Conservation (phyloP, 1,140 invertebrate species). For the Drosophila aff. region DNA sequence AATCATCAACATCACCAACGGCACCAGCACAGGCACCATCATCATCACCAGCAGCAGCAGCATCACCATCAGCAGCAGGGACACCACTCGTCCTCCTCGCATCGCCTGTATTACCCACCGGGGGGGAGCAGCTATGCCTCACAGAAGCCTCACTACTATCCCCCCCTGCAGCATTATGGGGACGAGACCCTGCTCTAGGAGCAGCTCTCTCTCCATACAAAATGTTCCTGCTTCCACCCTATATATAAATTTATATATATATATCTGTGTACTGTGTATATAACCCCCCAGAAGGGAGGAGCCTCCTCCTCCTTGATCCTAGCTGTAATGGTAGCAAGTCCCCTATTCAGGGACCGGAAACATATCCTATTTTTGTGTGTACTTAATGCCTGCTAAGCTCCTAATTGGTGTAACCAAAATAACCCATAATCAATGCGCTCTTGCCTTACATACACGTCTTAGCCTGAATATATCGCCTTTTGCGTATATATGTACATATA, state of each 20-base stretch:
- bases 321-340: constrained; percentile 11
- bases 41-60: constrained; percentile 12
- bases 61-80: constrained; percentile 24
- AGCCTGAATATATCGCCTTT: constrained; percentile 17
- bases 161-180: constrained; percentile 62
- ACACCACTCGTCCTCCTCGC: constrained; percentile 48
- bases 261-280: constrained; percentile 54
- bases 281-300: constrained; percentile 23
- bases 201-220: constrained; percentile 3
- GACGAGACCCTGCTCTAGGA: constrained; percentile 70
- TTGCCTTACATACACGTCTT: constrained; percentile 43
- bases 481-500: constrained; percentile 13
- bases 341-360: neutral
- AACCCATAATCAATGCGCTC: constrained; percentile 37
- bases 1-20: constrained; percentile 22
- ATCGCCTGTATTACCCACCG: constrained; percentile 57
- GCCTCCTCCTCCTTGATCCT: constrained; percentile 3
- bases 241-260: neutral
- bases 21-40: constrained; percentile 27
- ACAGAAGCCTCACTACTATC: constrained; percentile 59
- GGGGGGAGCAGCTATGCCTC: constrained; percentile 43
- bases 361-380: constrained; percentile 35
- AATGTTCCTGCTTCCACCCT: constrained; percentile 36
- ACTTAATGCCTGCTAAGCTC: constrained; percentile 30
- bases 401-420: constrained; percentile 68